These are phyloP conservation scores for Meganola albula DNA, from an alignment of 2,888 invertebrate genomes.

Conservation along the genomic window DNA sequence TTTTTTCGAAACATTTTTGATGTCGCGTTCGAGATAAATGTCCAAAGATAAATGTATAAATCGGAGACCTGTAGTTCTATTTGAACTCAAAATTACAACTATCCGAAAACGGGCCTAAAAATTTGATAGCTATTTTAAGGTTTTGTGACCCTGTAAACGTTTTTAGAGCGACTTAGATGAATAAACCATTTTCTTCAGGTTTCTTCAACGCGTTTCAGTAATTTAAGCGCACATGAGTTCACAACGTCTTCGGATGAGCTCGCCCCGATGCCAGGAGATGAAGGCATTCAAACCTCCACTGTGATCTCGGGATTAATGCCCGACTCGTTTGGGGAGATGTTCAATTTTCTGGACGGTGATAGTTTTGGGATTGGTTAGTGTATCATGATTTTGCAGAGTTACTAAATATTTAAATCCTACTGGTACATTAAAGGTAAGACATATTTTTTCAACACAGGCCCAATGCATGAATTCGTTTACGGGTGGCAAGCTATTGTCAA, in stretches of 20 bases:
- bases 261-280: constrained; percentile 54
- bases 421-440: not conserved
- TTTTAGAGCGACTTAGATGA: too few species aligned
- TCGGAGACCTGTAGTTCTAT: too few species aligned
- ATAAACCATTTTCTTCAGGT: too few species aligned
- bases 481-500: constrained; percentile 74
- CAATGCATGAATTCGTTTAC: constrained; percentile 72
- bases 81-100: too few species aligned
- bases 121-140: too few species aligned
- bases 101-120: too few species aligned
- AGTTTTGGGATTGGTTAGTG: constrained; percentile 67
- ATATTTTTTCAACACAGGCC: constrained; percentile 37
- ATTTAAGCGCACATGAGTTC: constrained; percentile 49
- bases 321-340: constrained; percentile 67
- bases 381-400: not conserved
- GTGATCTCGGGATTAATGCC: constrained; percentile 68
- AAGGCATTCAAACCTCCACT: constrained; percentile 48
- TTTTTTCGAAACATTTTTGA: too few species aligned
- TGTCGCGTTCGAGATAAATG: too few species aligned
- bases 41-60: too few species aligned
- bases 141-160: too few species aligned
- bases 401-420: not conserved
- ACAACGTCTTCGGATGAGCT: constrained; percentile 59
- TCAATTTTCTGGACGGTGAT: constrained; percentile 68
- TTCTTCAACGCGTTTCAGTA: too few species aligned